Conservation (phyloP, 2,888 invertebrate species). For the Patella pellucida region DNA sequence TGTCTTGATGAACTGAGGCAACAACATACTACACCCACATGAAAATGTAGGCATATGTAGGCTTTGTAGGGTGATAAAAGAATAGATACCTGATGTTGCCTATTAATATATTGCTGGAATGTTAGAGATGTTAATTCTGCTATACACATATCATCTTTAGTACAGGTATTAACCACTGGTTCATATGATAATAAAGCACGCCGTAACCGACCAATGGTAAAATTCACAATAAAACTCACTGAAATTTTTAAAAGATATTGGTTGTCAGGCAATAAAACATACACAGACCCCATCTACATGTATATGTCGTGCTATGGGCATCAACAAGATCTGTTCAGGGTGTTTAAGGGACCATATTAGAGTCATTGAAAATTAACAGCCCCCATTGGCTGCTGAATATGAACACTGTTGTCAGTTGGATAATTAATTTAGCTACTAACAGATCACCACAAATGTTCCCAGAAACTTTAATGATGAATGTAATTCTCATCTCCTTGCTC, state of each 20-base stretch:
- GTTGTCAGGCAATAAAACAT: neutral
- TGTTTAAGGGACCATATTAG: too few species aligned
- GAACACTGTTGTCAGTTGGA: too few species aligned
- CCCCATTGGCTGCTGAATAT: too few species aligned
- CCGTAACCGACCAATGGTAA: constrained; percentile 71
- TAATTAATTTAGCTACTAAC: too few species aligned
- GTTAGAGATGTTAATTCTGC: constrained; percentile 79
- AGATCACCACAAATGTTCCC: too few species aligned
- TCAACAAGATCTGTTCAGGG: too few species aligned
- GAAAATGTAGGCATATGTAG: neutral
- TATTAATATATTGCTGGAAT: constrained; percentile 77
- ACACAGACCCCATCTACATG: too few species aligned
- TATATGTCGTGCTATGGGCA: too few species aligned
- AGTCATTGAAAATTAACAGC: too few species aligned
- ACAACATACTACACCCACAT: neutral
- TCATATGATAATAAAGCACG: constrained; percentile 69
- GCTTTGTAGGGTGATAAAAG: neutral
- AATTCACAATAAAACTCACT: constrained; percentile 73
- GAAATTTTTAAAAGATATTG: constrained; percentile 30
- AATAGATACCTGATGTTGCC: constrained; percentile 63
- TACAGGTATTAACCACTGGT: constrained; percentile 38
- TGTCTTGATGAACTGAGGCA: neutral
- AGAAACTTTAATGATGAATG: too few species aligned
- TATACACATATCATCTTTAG: constrained; percentile 73
- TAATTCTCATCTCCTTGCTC: too few species aligned